A percentile compares a stretch with the other conserved stretches of the same genome.
Evolutionary conservation across 2,888 invertebrate species (phyloP).

Genomic region (Ophion ellenae): DNA sequence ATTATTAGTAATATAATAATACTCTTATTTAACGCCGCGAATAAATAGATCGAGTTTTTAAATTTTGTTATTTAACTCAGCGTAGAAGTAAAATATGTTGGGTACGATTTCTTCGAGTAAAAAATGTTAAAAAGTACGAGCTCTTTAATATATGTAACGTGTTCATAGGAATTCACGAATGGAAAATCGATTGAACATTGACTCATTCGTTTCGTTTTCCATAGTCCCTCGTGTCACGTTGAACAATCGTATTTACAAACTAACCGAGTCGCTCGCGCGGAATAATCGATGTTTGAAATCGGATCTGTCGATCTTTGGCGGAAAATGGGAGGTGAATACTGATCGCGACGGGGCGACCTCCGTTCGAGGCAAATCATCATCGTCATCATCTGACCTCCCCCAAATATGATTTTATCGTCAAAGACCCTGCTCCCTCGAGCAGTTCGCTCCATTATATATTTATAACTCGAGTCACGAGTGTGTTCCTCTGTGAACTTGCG

Average conservation of each 20-base stretch:
- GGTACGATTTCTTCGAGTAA: too few relatives aligned
- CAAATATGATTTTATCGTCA: slow-evolving; percentile 31
- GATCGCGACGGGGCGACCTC: slow-evolving; percentile 39
- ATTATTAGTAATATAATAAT: too few relatives aligned
- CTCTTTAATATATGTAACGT: not conserved
- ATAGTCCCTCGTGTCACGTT: not conserved
- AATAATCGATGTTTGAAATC: not conserved
- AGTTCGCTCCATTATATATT: slow-evolving; percentile 13
- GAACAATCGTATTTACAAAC: not conserved
- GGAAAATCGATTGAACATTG: not conserved
- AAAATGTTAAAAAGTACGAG: too few relatives aligned
- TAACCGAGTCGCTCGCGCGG: too few relatives aligned
- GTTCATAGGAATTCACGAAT: not conserved
- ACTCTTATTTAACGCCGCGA: too few relatives aligned
- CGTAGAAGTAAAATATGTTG: too few relatives aligned
- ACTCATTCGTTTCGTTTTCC: not conserved
- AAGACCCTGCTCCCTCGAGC: not conserved
- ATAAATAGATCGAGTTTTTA: too few relatives aligned
- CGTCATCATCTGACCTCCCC: slow-evolving; percentile 15
- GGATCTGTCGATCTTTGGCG: slow-evolving; percentile 8
- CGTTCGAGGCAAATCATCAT: slow-evolving; percentile 39
- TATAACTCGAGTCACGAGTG: slow-evolving; percentile 15
- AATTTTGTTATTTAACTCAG: too few relatives aligned
- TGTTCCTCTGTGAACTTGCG: slow-evolving; percentile 36
- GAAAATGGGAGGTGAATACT: slow-evolving; percentile 42